Base-by-base conservation (phyloP, 2,888 invertebrate species). In the Ganaspis brasiliensis region DNA sequence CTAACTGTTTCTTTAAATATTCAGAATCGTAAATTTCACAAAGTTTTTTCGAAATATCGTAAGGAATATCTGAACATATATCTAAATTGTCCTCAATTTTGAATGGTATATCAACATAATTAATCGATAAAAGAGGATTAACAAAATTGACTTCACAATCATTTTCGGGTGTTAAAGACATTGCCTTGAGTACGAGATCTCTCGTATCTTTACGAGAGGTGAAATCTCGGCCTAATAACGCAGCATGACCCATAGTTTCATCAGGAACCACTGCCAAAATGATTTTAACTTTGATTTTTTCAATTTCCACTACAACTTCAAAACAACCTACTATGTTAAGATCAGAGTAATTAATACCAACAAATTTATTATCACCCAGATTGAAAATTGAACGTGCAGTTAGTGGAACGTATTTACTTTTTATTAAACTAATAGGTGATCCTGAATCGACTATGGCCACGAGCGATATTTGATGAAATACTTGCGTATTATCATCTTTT, bases 201-300 rank as follows among this genome's bases (percentile, higher is more conserved):
- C 19, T 52, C 9, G 19, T 52, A 8, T 52, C 16, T 52, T 16
- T 5, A 16, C 52, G 52, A 9, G 63, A 74, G 6, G 37, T 75
- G 57, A 78, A 75, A 16, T 78, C 49, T 12, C 78, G 21, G 3
- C 77, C 77, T 24, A 75, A 72, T 2, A 77, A 21, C 37, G 63
- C 70, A n/a, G 57, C 55, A 63, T 49, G 56, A 16, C 12, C 8
- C 56, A 77, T 77, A 2, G 73, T 73, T 4, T 77, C 73, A 21
- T 77, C 37, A n/a, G 76, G 56, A 12, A 73, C 76, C 37, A 76
- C 73, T 24, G 35, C 45, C 26, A 76, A 76, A 12, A 37, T 37
- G 37, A 72, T 26, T 21, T 76, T 19, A 9, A 61, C 14, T 12
- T 45, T 10, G 14, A 76, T n/a, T 35, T 55, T 31, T 21, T 73